Evolutionary conservation across 2,797 vertebrate genomes (phyloP).

Genomic region (Calcarius lapponicus): DNA sequence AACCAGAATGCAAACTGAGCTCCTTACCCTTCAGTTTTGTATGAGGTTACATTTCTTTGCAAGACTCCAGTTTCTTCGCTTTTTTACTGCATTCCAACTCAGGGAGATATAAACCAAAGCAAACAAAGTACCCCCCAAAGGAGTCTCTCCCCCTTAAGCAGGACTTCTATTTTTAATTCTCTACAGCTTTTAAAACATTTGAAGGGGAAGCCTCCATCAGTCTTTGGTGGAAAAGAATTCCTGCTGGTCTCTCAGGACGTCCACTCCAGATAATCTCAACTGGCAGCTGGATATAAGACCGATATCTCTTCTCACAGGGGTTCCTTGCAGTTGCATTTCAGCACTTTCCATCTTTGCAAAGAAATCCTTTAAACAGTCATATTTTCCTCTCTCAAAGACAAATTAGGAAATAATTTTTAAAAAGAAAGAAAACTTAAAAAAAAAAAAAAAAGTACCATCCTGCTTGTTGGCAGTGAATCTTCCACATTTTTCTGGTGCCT

Average conservation of each 20-base stretch:
- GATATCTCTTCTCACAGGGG: constrained; percentile 36
- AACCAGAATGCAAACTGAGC: constrained; percentile 72
- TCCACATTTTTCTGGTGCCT: neutral
- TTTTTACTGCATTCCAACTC: constrained; percentile 71
- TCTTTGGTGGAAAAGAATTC: constrained; percentile 64
- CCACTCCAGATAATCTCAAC: constrained; percentile 68
- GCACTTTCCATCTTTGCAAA: constrained; percentile 56
- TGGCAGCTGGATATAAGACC: constrained; percentile 38
- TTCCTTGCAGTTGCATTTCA: constrained; percentile 58
- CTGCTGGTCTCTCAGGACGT: constrained; percentile 55
- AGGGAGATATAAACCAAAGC: constrained; percentile 75
- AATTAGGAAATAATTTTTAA: neutral
- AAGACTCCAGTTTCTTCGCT: constrained; percentile 60
- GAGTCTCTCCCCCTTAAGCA: constrained; percentile 60
- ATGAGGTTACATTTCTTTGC: constrained; percentile 56
- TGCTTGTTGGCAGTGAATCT: neutral
- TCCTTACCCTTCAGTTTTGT: constrained; percentile 60
- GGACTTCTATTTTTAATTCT: constrained; percentile 76
- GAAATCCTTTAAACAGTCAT: constrained; percentile 8
- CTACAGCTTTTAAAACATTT: constrained; percentile 77
- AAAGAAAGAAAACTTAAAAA: rapidly evolving
- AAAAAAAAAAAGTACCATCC: neutral
- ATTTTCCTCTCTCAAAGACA: neutral
- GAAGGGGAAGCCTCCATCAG: constrained; percentile 62
- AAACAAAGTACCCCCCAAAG: constrained; percentile 75